Evolutionary conservation across 92 coral and sea anemone species (phyloP), one percentile per base, ranked within the genome.

Genomic region (Porites evermanni): DNA sequence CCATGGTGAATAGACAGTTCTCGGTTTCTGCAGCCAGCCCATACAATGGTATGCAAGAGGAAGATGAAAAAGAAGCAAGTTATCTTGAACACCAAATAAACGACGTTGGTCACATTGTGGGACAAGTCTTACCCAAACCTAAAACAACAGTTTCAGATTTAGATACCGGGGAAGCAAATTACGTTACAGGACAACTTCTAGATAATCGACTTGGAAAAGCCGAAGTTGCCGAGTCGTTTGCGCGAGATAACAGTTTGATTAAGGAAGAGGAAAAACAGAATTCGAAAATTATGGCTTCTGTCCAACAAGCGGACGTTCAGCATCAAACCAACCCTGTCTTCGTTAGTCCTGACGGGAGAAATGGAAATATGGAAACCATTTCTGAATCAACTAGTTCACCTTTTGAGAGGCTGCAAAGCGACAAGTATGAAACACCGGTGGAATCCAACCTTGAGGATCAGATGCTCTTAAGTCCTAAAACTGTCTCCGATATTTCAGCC

Each of bases 51-150:
- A 79, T 73, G 2, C 64, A 73, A 24, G 74, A 65, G 6, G 87
- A 83, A 74, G 87, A 73, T 64, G 73, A 38, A 4, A 16, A 64
- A 21, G 87, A 73, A 66, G 87, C 72, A 74, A 83, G 47, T 14
- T 83, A 73, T 67, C 66, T 83, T 83, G 87, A 83, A 12, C 87
- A 74, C 26, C 70, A 83, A 74, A 63, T 83, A 64, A 83, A 83
- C 65, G 79, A 65, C 32, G 87, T 80, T 32, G 74, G 74, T 50
- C 79, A 63, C 7, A 7, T 74, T 12, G 80, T 83, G 44, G 20
- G 29, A 18, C 72, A 74, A 19, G 13, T 65, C 10, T 53, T 74
- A 63, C 79, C 87, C 5, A 74, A 74, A 17, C 79, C 60, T 11
- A 64, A 83, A n/a, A 21, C 21, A 5, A 65, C 64, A 52, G 16